phyloP scores from a whole-genome alignment of 1,140 invertebrate genomes.

The Brevipalpus yothersi region DNA sequence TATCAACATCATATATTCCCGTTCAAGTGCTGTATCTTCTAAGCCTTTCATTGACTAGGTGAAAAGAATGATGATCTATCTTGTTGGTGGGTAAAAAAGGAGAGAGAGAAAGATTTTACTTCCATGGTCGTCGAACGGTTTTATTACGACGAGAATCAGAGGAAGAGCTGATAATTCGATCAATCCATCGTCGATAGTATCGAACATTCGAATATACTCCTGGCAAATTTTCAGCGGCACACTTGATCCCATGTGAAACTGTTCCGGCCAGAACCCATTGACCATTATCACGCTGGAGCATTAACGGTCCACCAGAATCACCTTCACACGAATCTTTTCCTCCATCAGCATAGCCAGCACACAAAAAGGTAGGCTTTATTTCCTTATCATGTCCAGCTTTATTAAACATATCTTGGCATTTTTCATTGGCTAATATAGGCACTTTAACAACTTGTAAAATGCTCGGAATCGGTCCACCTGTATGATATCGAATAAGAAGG shows the following conservation, averaged over 20 bases:
- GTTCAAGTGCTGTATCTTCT: no score
- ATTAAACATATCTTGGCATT: constrained; percentile 81
- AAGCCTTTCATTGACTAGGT: no score
- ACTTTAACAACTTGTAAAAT: constrained; percentile 73
- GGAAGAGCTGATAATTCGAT: not conserved
- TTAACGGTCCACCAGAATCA: constrained; percentile 73
- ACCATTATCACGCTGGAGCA: constrained; percentile 52
- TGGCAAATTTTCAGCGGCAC: constrained; percentile 48
- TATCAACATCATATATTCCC: no score
- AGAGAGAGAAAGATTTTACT: no score
- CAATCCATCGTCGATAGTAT: constrained; percentile 69
- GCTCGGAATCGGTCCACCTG: constrained; percentile 60
- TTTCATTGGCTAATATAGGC: constrained; percentile 63
- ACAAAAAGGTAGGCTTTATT: constrained; percentile 68
- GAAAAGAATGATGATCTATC: no score
- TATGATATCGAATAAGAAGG: not conserved
- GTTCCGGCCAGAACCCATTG: constrained; percentile 71
- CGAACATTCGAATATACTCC: constrained; percentile 80
- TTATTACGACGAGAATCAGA: no score
- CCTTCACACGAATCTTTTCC: constrained; percentile 79
- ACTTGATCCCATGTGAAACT: constrained; percentile 83
- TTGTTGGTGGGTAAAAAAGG: no score
- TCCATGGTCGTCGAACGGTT: no score
- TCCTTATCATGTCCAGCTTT: constrained; percentile 62
- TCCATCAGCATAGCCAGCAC: constrained; percentile 72